phyloP scores from a whole-genome alignment of 2,888 invertebrate species.

The Ischnus inquisitorius region DNA sequence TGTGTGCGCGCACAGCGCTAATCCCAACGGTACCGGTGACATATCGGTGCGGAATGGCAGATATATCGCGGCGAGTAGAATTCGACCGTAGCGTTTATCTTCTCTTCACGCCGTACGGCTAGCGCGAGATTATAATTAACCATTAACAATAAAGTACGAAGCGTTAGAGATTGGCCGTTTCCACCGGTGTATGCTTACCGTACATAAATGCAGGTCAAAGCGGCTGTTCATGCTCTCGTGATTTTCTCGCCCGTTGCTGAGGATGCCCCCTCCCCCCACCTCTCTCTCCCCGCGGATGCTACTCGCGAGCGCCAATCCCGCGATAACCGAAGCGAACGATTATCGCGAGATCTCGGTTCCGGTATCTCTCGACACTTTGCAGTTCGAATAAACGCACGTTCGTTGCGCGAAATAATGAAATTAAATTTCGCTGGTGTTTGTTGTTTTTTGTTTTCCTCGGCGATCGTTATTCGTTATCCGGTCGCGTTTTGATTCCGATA shows the following conservation, averaged over 20 bases:
- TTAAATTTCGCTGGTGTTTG: neutral
- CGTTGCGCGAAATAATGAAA: neutral
- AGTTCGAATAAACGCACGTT: neutral
- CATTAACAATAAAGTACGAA: conserved; percentile 32
- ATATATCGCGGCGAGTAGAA: neutral
- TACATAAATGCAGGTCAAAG: conserved; percentile 29
- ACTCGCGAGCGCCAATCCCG: neutral
- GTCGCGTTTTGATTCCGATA: too few relatives aligned
- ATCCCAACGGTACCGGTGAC: conserved; percentile 12
- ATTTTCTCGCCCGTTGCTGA: conserved; percentile 63
- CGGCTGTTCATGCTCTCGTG: conserved; percentile 72
- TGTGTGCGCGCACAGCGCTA: neutral
- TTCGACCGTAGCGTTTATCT: conserved; percentile 11
- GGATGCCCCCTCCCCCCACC: conserved; percentile 13
- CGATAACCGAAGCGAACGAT: conserved; percentile 67
- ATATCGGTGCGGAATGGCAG: conserved; percentile 19
- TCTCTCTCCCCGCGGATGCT: conserved; percentile 15
- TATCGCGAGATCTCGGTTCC: conserved; percentile 67
- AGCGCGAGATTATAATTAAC: conserved; percentile 53
- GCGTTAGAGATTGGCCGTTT: conserved; percentile 34
- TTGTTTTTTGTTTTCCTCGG: too few relatives aligned
- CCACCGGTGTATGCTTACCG: neutral
- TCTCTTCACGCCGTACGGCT: neutral
- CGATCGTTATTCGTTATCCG: too few relatives aligned
- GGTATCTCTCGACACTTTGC: neutral